These are phyloP conservation scores for Kuschelorhynchus macadamiae DNA, from an alignment of 2,888 invertebrate genomes.

Conservation along the genomic window DNA sequence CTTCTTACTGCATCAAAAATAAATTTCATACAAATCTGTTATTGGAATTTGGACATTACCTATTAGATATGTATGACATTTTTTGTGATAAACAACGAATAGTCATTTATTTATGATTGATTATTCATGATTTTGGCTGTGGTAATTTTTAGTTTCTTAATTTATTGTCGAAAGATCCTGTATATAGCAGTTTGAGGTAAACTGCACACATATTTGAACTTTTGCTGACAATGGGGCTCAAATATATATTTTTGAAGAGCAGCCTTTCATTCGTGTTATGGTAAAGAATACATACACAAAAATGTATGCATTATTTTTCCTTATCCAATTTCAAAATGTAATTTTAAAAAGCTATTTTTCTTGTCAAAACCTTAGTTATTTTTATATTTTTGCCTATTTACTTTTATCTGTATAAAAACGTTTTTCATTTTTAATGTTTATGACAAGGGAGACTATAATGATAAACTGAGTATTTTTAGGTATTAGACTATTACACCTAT, in stretches of 20 bases:
- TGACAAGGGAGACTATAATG: constrained; percentile 43
- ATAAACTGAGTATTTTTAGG: constrained; percentile 43
- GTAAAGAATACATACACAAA: too few relatives aligned
- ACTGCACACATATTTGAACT: not conserved
- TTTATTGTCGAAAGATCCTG: constrained; percentile 41
- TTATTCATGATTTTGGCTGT: constrained; percentile 46
- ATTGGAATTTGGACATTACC: not conserved
- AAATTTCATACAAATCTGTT: not conserved
- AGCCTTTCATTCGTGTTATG: too few relatives aligned
- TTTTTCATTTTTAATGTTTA: constrained; percentile 38
- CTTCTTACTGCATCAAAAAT: constrained; percentile 3
- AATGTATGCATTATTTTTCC: too few relatives aligned
- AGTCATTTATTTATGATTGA: constrained; percentile 28
- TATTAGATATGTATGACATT: not conserved
- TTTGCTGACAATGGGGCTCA: too few relatives aligned
- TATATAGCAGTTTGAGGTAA: constrained; percentile 18
- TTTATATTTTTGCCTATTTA: constrained; percentile 38
- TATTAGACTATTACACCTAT: constrained; percentile 39
- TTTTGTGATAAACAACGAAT: constrained; percentile 22
- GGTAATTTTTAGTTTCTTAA: constrained; percentile 44
- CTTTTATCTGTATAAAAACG: constrained; percentile 39
- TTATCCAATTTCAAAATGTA: too few relatives aligned
- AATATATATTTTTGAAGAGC: too few relatives aligned
- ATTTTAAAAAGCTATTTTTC: constrained; percentile 32
- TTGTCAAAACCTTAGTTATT: constrained; percentile 27